Percentiles rank a stretch among this genome's conserved stretches.
phyloP scores from a whole-genome alignment of 2,113 vertebrate genomes.

The Neopipo cinnamomea region DNA sequence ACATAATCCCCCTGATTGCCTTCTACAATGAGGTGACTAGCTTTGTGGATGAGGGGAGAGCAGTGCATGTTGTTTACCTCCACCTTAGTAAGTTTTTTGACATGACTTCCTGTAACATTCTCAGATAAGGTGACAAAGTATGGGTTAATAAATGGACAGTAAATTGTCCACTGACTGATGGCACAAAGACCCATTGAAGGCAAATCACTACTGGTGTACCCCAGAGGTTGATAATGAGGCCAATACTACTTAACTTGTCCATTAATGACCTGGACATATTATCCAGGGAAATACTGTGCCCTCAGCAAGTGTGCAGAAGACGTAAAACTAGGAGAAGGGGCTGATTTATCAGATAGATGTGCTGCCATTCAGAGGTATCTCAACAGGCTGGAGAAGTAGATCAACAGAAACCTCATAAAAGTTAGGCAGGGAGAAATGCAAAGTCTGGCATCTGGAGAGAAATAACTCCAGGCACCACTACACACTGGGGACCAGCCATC shows the following conservation, averaged over 20 bases:
- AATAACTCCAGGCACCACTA: background rate
- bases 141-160: background rate
- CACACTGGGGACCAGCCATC: background rate
- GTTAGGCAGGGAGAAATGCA: background rate
- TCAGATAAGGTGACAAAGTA: background rate
- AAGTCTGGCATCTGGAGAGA: background rate
- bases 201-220: background rate
- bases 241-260: background rate
- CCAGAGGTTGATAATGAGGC: background rate
- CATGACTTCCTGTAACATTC: background rate
- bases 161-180: background rate
- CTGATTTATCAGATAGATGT: background rate
- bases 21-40: background rate
- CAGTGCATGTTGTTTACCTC: too few relatives aligned
- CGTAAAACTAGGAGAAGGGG: background rate
- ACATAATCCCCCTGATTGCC: background rate
- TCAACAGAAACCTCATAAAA: background rate
- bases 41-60: background rate
- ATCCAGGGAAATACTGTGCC: background rate
- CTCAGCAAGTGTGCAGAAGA: background rate
- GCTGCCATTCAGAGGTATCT: background rate
- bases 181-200: background rate
- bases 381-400: background rate
- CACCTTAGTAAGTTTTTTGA: background rate
- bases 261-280: background rate